Base-by-base conservation (phyloP, 2,797 vertebrate species). In the Spheniscus humboldti region DNA sequence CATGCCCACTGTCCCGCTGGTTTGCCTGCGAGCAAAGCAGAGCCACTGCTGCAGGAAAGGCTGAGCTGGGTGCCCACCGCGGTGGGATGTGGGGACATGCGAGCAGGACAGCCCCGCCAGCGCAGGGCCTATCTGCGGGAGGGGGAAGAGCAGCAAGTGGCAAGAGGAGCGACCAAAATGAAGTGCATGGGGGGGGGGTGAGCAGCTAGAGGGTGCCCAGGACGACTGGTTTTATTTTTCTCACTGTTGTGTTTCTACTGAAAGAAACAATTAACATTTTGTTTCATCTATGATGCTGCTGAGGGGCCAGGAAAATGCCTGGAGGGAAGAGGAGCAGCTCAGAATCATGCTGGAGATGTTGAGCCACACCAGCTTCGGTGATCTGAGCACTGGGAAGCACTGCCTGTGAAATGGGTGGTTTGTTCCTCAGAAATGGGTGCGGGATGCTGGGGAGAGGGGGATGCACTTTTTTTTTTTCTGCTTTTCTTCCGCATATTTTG, bases 1-100 rank as follows among this genome's bases (percentile, higher is more conserved):
- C 15, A 0, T 3, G 11, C 37, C 48, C 48, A 1, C 20, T 2
- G 16, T 35, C 31, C 25, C 2, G 2, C 10, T 5, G 24, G 19
- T 15, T 28, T 41, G 12, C 23, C 23, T 13, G 62, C 0, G 3
- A 41, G 47, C 23, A 22, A 18, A 35, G 16, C 19, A 2, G 25
- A 55, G 50, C 31, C 19, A 1, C 10, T 10, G 64, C 64, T 22
- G n/a, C 2, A 9, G 62, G 55, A 69, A 50, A 18, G 45, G 66
- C 55, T 28, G 35, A 13, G 55, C 14, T 0, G 28, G 27, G 12
- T 8, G 27, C 28, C 31, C 24, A 13, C 15, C 6, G 2, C 1
- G 8, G 8, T 7, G 47, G 79, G 66, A 35, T 12, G 0, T 8
- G 47, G 47, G 55, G 55, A 22, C 7, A 3, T 4, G 55, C 2